Conservation (phyloP, 2,113 vertebrate genomes). For the Isichthys henryi region DNA sequence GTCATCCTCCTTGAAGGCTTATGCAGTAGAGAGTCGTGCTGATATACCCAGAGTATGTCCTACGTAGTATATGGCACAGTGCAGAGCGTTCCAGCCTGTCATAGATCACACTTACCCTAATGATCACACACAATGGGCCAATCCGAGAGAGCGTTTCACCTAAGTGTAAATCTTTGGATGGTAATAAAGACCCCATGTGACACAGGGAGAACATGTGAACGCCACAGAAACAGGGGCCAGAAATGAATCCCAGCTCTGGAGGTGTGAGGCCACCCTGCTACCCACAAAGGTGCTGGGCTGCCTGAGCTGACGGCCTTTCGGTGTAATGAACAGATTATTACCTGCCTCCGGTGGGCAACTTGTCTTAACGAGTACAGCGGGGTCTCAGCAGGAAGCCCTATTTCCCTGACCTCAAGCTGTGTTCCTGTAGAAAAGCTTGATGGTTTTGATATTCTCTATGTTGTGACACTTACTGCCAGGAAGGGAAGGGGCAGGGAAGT, state of each 20-base stretch:
- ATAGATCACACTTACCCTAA: not conserved
- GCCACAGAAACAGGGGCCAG: not conserved
- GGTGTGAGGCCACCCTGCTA: not conserved
- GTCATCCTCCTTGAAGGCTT: not conserved
- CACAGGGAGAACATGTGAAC: not conserved
- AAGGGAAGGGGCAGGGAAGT: not conserved
- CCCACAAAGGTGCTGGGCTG: not conserved
- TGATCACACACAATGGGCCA: not conserved
- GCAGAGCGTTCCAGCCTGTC: not conserved
- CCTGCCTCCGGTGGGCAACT: not conserved
- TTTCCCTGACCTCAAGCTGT: not conserved
- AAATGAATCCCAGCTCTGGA: not conserved
- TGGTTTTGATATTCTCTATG: not conserved
- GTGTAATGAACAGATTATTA: not conserved
- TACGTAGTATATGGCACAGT: not conserved
- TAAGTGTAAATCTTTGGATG: not conserved
- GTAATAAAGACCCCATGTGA: not conserved
- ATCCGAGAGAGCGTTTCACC: not conserved
- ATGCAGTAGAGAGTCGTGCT: not conserved
- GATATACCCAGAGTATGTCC: not conserved
- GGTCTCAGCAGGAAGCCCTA: not conserved
- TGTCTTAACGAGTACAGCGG: not conserved
- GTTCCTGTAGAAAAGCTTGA: not conserved
- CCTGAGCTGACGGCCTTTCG: not conserved
- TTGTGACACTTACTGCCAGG: not conserved